Conservation (phyloP, 1,140 invertebrate genomes). For the Ips typographus region DNA sequence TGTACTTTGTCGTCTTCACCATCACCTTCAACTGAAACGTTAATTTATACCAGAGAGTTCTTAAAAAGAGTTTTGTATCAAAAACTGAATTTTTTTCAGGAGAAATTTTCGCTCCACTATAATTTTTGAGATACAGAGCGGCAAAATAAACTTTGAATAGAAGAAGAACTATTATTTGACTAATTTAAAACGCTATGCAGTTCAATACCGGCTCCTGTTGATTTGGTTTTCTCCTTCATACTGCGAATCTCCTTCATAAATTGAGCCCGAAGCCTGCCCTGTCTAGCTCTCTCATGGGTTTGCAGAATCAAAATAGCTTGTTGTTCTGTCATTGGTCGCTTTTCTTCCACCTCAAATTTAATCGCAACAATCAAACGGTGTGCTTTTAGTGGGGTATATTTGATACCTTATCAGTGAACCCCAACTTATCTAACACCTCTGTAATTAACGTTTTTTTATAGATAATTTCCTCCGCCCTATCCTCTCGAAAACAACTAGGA, state of each 20-base stretch:
- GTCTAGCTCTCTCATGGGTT: slow-evolving; percentile 86
- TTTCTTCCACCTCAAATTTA: slow-evolving; percentile 28
- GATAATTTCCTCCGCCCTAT: slow-evolving; percentile 63
- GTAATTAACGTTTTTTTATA: slow-evolving; percentile 64
- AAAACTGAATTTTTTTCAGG: too few species aligned
- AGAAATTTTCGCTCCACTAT: not conserved
- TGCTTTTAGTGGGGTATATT: too few species aligned
- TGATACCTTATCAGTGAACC: slow-evolving; percentile 63
- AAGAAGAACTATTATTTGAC: too few species aligned
- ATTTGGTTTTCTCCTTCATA: slow-evolving; percentile 71
- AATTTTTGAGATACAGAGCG: not conserved
- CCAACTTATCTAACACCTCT: slow-evolving; percentile 65
- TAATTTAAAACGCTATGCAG: slow-evolving; percentile 30
- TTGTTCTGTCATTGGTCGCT: slow-evolving; percentile 67
- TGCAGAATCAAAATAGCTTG: slow-evolving; percentile 87
- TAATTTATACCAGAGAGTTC: too few species aligned
- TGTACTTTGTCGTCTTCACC: slow-evolving; percentile 49
- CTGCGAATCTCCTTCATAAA: slow-evolving; percentile 88
- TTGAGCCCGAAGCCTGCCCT: slow-evolving; percentile 79
- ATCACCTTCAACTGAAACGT: slow-evolving; percentile 12
- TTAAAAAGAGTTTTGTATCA: too few species aligned
- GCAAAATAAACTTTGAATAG: not conserved
- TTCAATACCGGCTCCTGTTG: slow-evolving; percentile 53
- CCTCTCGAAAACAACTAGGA: slow-evolving; percentile 69
- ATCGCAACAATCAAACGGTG: not conserved